Evolutionary conservation across 2,888 invertebrate species (phyloP), one percentile per base, ranked within the genome.

Genomic region (Cataglyphis altisquamis): DNA sequence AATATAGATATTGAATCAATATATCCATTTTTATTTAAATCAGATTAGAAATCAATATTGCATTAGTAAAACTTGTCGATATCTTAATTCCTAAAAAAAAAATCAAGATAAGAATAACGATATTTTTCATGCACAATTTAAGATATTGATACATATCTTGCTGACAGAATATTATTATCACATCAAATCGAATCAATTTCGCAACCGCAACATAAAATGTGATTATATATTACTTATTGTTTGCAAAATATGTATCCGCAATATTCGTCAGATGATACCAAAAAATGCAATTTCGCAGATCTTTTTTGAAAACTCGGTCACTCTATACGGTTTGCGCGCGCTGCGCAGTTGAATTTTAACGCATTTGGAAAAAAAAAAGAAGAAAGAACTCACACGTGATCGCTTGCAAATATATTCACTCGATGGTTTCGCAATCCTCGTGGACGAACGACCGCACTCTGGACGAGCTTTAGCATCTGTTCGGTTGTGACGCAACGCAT

Each of bases 381-480:
- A 32, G 36, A 25, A 78, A 60, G 32, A 45, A 1, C 18, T 45
- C 21, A 18, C 36, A 10, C 32, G 60, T 62, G 60, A 80, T 80
- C 72, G 72, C 72, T 60, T 48, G 78, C 25, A 72, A 80, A 80
- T 72, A 80, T 80, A 80, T 80, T 80, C 36, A 45, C 32, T 45
- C 70, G 70, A 70, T 78, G 32, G 70, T 80, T 36, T 72, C 60
- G 48, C 78, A 60, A 72, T 77, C 77, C 67, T 55, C 36, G n/a
- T 57, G 68, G 25, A 70, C 78, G 32, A 45, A 48, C 70, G 72
- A 78, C 62, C 32, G 68, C 41, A 32, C 55, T 57, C 5, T 64
- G 66, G 36, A 21, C 41, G 45, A 36, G 72, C 72, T 80, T 72
- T 60, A 36, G 72, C 52, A 52, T 52, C 52, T 52, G 45, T 78